Evolutionary conservation across 2,888 invertebrate species (phyloP).

Genomic region (Dolichopus griseipennis): DNA sequence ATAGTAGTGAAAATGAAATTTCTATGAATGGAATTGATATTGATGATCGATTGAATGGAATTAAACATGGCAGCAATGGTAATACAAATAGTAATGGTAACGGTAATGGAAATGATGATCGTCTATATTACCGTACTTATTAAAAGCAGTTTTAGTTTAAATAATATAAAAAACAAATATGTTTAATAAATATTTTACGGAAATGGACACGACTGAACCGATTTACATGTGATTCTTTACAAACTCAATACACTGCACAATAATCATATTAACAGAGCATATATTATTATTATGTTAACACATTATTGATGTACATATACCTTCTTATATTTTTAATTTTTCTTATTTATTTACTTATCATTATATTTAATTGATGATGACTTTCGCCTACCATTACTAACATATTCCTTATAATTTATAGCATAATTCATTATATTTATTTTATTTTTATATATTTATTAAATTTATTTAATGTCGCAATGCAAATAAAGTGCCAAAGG

Average conservation of each 20-base stretch:
- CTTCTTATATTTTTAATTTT: no score
- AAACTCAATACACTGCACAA: not conserved
- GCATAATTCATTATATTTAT: no score
- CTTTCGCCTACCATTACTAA: no score
- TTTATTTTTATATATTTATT: no score
- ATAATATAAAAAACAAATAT: no score
- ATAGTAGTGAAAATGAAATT: conserved; percentile 19
- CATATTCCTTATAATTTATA: no score
- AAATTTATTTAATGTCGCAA: no score
- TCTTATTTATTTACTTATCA: no score
- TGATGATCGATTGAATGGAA: conserved; percentile 15
- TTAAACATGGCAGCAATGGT: conserved; percentile 15
- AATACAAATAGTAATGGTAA: conserved; percentile 13
- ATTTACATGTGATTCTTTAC: not conserved
- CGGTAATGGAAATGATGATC: conserved; percentile 12
- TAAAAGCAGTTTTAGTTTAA: not conserved
- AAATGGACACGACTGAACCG: not conserved
- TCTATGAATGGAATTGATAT: conserved; percentile 9
- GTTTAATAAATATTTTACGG: not conserved
- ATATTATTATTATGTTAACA: no score
- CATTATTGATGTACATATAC: no score
- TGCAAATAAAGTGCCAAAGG: no score
- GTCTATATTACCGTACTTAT: not conserved
- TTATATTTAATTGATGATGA: no score
- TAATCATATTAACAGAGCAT: not conserved